Conservation (phyloP, 1,140 invertebrate genomes). For the Drusus annulatus region DNA sequence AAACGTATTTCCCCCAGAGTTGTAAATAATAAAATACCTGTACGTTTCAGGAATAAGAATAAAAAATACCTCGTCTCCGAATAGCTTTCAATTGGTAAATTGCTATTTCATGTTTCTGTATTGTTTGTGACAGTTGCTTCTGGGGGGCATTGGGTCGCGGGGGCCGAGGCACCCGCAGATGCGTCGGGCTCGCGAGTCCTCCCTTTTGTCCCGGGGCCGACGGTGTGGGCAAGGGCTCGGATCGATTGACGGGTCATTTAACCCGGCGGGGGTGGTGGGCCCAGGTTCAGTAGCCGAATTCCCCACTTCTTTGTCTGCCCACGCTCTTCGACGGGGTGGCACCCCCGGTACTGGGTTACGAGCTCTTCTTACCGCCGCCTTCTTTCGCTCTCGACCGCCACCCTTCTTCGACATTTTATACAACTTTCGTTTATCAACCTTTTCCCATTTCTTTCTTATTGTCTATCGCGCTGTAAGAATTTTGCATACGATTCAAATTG, state of each 20-base stretch:
- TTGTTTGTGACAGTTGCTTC: slow-evolving; percentile 3
- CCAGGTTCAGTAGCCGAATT: slow-evolving; percentile 33
- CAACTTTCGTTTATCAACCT: too few species aligned
- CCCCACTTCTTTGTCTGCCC: slow-evolving; percentile 39
- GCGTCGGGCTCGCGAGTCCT: too few species aligned
- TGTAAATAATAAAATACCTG: too few species aligned
- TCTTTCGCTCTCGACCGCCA: too few species aligned
- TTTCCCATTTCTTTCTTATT: too few species aligned
- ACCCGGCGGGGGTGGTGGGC: slow-evolving; percentile 21
- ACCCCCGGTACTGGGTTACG: slow-evolving; percentile 28
- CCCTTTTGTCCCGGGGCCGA: not conserved
- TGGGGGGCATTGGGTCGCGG: not conserved
- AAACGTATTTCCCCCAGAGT: too few species aligned
- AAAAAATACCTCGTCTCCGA: too few species aligned
- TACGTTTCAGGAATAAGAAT: too few species aligned
- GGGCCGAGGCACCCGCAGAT: not conserved
- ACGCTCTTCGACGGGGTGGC: not conserved
- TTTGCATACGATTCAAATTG: too few species aligned
- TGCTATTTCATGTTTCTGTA: not conserved
- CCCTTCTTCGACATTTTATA: too few species aligned
- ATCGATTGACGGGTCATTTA: slow-evolving; percentile 36
- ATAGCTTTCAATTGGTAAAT: not conserved
- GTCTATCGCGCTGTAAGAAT: too few species aligned
- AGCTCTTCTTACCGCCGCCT: not conserved
- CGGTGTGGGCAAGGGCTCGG: slow-evolving; percentile 17